These are phyloP conservation scores for Eurytoma adleriae DNA, from an alignment of 2,888 invertebrate species.

Conservation along the genomic window DNA sequence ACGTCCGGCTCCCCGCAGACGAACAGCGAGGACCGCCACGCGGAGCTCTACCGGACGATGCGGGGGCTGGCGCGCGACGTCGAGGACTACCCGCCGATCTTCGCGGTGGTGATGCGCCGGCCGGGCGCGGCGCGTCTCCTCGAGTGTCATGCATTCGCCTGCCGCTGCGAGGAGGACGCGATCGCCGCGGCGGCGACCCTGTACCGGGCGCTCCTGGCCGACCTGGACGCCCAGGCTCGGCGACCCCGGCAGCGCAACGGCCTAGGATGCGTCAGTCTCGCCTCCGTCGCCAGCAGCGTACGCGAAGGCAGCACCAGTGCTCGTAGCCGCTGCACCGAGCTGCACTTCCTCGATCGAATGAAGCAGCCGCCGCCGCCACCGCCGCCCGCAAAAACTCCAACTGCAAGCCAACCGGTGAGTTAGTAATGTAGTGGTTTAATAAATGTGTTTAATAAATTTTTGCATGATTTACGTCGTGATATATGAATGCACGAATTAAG, in stretches of 20 bases:
- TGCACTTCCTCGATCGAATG: slow-evolving; percentile 9
- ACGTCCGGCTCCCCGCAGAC: slow-evolving; percentile 80
- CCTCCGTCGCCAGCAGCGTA: slow-evolving; percentile 74
- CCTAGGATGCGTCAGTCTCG: slow-evolving; percentile 86
- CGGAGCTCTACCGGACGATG: slow-evolving; percentile 75
- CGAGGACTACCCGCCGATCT: slow-evolving; percentile 87
- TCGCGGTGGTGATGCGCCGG: slow-evolving; percentile 93
- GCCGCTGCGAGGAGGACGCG: slow-evolving; percentile 92
- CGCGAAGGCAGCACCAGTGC: slow-evolving; percentile 61
- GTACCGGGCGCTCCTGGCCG: slow-evolving; percentile 90
- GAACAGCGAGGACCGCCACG: slow-evolving; percentile 78
- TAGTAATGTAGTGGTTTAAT: too few species aligned
- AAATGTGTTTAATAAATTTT: too few species aligned
- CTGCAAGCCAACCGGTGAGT: slow-evolving; percentile 35
- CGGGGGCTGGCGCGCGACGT: slow-evolving; percentile 67
- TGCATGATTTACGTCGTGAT: too few species aligned
- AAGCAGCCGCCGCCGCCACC: slow-evolving; percentile 55
- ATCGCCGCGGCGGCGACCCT: slow-evolving; percentile 94
- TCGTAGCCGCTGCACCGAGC: slow-evolving; percentile 46
- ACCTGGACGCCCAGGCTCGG: slow-evolving; percentile 76
- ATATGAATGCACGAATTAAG: too few species aligned
- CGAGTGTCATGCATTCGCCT: slow-evolving; percentile 94
- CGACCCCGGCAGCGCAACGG: slow-evolving; percentile 84
- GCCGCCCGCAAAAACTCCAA: slow-evolving; percentile 48
- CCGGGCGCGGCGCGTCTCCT: slow-evolving; percentile 85